Evolutionary conservation across 2,888 invertebrate genomes (phyloP), one percentile per base, ranked within the genome.

Genomic region (Rhingia rostrata): DNA sequence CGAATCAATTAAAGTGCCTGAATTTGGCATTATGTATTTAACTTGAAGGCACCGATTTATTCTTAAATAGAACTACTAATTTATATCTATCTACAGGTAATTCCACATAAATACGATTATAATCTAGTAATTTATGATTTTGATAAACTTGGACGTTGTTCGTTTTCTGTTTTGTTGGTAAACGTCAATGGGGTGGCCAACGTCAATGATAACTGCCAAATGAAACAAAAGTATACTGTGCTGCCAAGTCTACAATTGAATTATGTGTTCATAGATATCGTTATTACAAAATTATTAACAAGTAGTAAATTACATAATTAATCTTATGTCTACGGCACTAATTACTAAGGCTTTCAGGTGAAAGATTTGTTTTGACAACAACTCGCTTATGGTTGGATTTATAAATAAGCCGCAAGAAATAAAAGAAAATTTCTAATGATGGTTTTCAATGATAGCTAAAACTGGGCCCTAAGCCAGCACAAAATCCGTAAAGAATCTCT

Each of bases 141-240:
- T 43, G 51, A 60, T 39, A 47, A 54, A 22, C 22, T 41, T 41
- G 10, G 7, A 9, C 9, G 12, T 51, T 51, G 41, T 70, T 7
- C 10, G 12, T 35, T 53, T 35, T 39, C 47, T 51, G 47, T 61
- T 72, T 53, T 74, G 54, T 49, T 54, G 64, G 33, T 32, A 54
- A 56, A n/a, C 30, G 56, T 10, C 32, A 60, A 7, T 22, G 5
- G 41, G 10, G 32, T 12, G 37, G 66, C 41, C 75, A 74, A 75
- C 75, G 66, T 66, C 60, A 75, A 22, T 58, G 56, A 47, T 6
- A 45, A 14, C 39, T 66, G 74, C 58, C 74, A 74, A 33, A 7
- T 37, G 22, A 43, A 10, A 6, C 14, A 22, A 53, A 3, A 1
- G 10, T 1, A 0, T 12, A 39, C 14, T 60, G 61, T 72, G 45